Conservation (phyloP, 2,113 vertebrate species). For the Smithornis capensis region DNA sequence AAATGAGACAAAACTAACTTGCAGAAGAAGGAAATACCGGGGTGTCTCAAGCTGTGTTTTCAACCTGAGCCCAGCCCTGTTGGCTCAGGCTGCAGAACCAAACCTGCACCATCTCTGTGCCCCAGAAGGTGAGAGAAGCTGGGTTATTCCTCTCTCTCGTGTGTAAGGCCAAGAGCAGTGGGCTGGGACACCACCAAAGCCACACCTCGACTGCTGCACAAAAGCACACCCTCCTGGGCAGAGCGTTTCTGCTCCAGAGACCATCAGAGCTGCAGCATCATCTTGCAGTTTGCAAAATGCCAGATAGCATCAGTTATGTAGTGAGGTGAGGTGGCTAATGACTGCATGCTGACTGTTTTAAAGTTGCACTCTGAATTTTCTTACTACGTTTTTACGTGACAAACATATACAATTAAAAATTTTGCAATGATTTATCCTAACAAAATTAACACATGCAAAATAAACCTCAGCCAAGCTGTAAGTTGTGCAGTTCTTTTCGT, state of each 20-base stretch:
- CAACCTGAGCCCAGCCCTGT: not conserved
- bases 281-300: not conserved
- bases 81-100: not conserved
- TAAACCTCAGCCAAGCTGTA: not conserved
- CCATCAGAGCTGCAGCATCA: not conserved
- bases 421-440: not conserved
- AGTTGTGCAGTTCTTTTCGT: not conserved
- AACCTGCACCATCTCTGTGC: not conserved
- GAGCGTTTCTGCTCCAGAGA: not conserved
- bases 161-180: fast-evolving
- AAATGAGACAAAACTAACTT: not conserved
- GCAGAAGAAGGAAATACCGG: fast-evolving
- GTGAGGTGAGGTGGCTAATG: not conserved
- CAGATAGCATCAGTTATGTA: not conserved
- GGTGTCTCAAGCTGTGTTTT: not conserved
- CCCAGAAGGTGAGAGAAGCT: not conserved
- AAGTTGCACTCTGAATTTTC: not conserved
- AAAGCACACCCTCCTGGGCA: not conserved
- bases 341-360: not conserved
- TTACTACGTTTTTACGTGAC: not conserved
- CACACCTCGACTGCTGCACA: not conserved
- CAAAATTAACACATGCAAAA: conserved; percentile 4
- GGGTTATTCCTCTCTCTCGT: not conserved
- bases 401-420: not conserved
- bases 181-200: fast-evolving